Base-by-base conservation (phyloP, 1,140 invertebrate genomes). In the Plodia interpunctella region DNA sequence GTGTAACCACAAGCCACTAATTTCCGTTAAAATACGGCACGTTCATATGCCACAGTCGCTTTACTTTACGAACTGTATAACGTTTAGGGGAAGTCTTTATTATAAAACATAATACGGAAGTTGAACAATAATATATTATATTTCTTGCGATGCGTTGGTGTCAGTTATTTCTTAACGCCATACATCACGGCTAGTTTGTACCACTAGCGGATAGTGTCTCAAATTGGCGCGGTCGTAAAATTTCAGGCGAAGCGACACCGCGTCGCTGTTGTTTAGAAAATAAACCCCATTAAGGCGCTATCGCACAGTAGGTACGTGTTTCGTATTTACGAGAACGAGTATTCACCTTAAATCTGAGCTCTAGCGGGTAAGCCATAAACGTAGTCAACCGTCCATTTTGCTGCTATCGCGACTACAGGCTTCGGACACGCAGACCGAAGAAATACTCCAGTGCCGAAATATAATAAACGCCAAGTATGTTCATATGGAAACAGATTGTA, bases 371-470 rank as follows among this genome's bases (percentile, higher is more conserved):
- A 78, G 76, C 79, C 78, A 82, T 88, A 87, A 88, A 88, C 77
- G 86, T 88, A 86, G 80, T 82, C 83, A 86, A 84, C 80, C 83
- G 82, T 87, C 78, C 83, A 86, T 88, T 88, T 87, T 80, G 80
- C 71, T 72, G 72, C 77, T 88, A 87, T 87, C 82, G 76, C 77
- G 66, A 73, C 76, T 80, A 80, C 74, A 78, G 75, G 66, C 79
- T 65, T 70, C 72, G 67, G 71, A 87, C 85, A 88, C 83, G 85
- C 77, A 87, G 78, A 53, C 68, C 72, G 65, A 61, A 62, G 57
- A 50, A 56, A 63, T 53, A 59, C 61, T 63, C 61, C 55, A 62
- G 74, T 55, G 10, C 15, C 32, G 58, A 60, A 59, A 44, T 11
- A 52, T 19, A 59, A 0, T 60, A 70, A 59, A n/a, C 11, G 11